Base-by-base conservation (phyloP, 1,140 invertebrate genomes). In the Protaetia brevitarsis region DNA sequence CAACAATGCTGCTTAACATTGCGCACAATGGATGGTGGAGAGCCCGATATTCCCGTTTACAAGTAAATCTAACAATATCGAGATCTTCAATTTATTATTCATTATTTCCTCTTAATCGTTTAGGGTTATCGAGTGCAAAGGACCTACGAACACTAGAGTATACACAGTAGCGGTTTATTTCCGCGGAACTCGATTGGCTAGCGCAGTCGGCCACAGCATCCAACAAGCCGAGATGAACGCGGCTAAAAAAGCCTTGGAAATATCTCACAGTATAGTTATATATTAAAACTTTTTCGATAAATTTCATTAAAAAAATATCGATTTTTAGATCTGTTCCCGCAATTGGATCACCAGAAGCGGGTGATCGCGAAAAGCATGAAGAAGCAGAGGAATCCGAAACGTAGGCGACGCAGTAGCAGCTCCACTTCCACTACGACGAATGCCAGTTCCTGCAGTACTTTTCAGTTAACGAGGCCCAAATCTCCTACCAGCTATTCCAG, bases 1-100 rank as follows among this genome's bases (percentile, higher is more conserved):
- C 97, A 99, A 78, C 98, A 99, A 76, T 99, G 96, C 78, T 99
- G 97, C 78, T 84, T 99, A n/a, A 98, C 96, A 2, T 81, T 99
- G 31, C 80, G 96, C 62, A 95, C 92, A 6, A 96, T 95, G 90
- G 93, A 95, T 79, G 95, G 90, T 26, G 91, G 92, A 1, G 95
- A 98, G 77, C 96, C 97, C 0, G 95, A 98, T 76, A 97, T 99
- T 78, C 96, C 97, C 2, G 84, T 96, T 3, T 99, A 99, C 77
- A 98, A 97, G 92, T 94, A 82, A n/a, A n/a, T n/a, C n/a, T n/a
- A n/a, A n/a, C n/a, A n/a, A n/a, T n/a, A n/a, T n/a, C n/a, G n/a
- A n/a, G n/a, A n/a, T n/a, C n/a, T n/a, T n/a, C n/a, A n/a, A n/a
- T n/a, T n/a, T n/a, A n/a, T n/a, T n/a, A n/a, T n/a, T n/a, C n/a